Conservation (phyloP, 2,888 invertebrate species). For the Ophioninae sp. region DNA sequence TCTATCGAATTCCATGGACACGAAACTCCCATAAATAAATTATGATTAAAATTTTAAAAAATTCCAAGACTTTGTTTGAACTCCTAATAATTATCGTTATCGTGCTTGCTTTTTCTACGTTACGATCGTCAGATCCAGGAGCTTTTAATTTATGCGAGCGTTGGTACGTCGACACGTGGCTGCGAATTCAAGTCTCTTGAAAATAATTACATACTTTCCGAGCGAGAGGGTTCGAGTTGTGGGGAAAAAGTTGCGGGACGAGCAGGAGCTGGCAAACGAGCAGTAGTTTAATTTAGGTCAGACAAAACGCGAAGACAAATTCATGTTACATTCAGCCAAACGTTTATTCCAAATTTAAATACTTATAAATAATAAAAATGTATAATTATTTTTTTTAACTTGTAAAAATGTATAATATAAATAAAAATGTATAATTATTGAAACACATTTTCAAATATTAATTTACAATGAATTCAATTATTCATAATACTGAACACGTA, state of each 20-base stretch:
- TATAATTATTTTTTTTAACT: neutral
- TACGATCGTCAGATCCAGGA: neutral
- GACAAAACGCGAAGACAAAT: constrained; percentile 39
- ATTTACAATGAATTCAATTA: too few relatives aligned
- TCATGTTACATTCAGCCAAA: constrained; percentile 35
- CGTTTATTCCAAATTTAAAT: constrained; percentile 22
- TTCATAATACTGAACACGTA: too few relatives aligned
- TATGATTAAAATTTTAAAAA: too few relatives aligned
- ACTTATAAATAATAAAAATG: neutral
- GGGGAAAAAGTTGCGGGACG: neutral
- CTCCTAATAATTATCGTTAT: neutral
- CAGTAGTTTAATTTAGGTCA: constrained; percentile 44
- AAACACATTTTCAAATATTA: too few relatives aligned
- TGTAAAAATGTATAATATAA: constrained; percentile 12
- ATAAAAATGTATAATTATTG: too few relatives aligned
- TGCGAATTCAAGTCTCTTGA: constrained; percentile 31
- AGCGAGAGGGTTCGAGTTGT: neutral
- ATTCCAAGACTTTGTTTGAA: too few relatives aligned
- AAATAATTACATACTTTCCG: constrained; percentile 28
- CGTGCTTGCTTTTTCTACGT: neutral
- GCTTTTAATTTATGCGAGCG: neutral
- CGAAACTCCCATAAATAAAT: too few relatives aligned
- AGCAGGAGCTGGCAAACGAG: constrained; percentile 9
- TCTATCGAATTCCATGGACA: too few relatives aligned
- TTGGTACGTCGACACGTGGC: constrained; percentile 5